These are phyloP conservation scores for Caenorhabditis remanei DNA, from an alignment of 1,140 invertebrate species.

Conservation along the genomic window DNA sequence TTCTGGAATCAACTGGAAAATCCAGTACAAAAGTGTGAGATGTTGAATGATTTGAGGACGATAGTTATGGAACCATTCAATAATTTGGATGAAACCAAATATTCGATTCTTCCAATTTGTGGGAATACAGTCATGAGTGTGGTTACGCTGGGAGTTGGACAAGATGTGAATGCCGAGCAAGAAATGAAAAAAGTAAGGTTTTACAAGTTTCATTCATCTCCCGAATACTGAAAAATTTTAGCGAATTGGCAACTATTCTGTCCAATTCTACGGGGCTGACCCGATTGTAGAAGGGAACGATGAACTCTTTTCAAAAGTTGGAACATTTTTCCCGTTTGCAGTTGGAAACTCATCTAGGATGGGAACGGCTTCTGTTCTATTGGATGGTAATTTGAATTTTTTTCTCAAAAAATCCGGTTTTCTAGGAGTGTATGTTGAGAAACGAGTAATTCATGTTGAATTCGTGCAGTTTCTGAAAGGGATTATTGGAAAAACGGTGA, in stretches of 20 bases:
- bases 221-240: not conserved
- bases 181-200: not conserved
- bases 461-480: slow-evolving; percentile 18
- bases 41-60: not conserved
- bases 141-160: slow-evolving; percentile 44
- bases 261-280: slow-evolving; percentile 17
- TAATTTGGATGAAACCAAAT: slow-evolving; percentile 21
- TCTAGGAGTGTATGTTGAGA: not conserved
- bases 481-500: slow-evolving; percentile 11
- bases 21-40: slow-evolving; percentile 17
- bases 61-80: not conserved
- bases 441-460: slow-evolving; percentile 11
- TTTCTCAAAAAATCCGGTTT: not conserved
- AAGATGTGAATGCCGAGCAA: slow-evolving; percentile 35
- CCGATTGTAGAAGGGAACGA: slow-evolving; percentile 33
- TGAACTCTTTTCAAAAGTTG: slow-evolving; percentile 28
- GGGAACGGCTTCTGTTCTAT: slow-evolving; percentile 16
- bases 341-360: not conserved
- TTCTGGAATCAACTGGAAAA: slow-evolving; percentile 17
- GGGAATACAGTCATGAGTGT: slow-evolving; percentile 13
- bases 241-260: slow-evolving; percentile 5
- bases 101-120: slow-evolving; percentile 31
- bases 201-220: not conserved
- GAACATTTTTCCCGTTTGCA: slow-evolving; percentile 38
- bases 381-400: not conserved